Evolutionary conservation across 2,888 invertebrate genomes (phyloP), one percentile per base, ranked within the genome.

Genomic region (Himalopsyche anomala): DNA sequence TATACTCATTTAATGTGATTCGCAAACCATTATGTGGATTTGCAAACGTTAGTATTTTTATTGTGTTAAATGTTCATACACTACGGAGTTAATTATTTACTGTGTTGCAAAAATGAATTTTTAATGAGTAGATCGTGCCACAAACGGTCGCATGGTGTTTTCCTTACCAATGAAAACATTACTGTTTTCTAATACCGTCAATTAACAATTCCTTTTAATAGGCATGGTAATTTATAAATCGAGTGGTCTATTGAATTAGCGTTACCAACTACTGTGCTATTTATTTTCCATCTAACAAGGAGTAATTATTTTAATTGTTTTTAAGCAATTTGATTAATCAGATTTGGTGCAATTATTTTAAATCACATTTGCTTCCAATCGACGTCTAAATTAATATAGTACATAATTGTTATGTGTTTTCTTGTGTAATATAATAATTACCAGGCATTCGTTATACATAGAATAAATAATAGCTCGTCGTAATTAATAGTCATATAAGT

Each of bases 271-370:
- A 74, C 51, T 36, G 74, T 74, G 38, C 5, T 36, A 74, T 74
- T 74, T 36, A 74, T 74, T 74, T 38, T 15, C 19, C 38, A n/a
- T 19, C 36, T 74, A 15, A 74, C 38, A 9, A 38, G 38, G 36
- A 11, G 5, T 38, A 5, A 36, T 74, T 74, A 74, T 36, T 74
- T 74, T 74, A 74, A 74, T 74, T 74, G 36, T 28, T 74, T 74
- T 12, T 15, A 74, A 74, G 28, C 15, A n/a, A 62, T 62, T 62
- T 51, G 51, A 15, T 4, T 12, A 15, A 15, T 51, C 51, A 4
- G 4, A 15, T 15, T 51, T 15, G 15, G 15, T 4, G 15, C 12
- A 12, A 12, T 15, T 51, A 51, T 15, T 51, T 51, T 51, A 15
- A 15, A 51, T 51, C 15, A 51, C 15, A 51, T 5, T 51, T 15